phyloP scores from a whole-genome alignment of 2,888 invertebrate species.

The Acheta domesticus region DNA sequence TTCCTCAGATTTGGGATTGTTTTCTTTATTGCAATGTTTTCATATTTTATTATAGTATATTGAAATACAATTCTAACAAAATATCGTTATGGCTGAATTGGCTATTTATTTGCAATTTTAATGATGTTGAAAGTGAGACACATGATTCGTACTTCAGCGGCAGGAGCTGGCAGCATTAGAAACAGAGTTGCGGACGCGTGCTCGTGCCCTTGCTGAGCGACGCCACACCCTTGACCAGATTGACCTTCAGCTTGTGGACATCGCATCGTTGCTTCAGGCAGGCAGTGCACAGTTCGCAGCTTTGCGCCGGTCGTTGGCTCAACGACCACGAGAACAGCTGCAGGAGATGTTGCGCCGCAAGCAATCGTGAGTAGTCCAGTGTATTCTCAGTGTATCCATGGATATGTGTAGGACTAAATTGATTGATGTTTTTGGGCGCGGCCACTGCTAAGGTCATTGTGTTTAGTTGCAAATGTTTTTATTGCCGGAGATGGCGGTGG shows the following conservation, averaged over 20 bases:
- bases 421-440: too few relatives aligned
- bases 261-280: conserved; percentile 49
- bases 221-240: conserved; percentile 66
- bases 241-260: conserved; percentile 64
- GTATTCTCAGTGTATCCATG: not conserved
- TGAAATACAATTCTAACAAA: too few relatives aligned
- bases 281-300: conserved; percentile 43
- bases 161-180: conserved; percentile 69
- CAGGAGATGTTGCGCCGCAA: conserved; percentile 54
- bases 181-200: conserved; percentile 62
- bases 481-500: too few relatives aligned
- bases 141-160: conserved; percentile 53
- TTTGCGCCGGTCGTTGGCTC: conserved; percentile 49
- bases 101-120: not conserved
- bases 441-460: too few relatives aligned
- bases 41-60: too few relatives aligned
- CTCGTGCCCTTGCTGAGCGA: conserved; percentile 59
- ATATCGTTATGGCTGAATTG: too few relatives aligned
- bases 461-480: too few relatives aligned
- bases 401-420: too few relatives aligned
- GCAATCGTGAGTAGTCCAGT: conserved; percentile 47
- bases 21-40: too few relatives aligned
- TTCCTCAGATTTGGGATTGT: too few relatives aligned
- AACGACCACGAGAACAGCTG: conserved; percentile 52
- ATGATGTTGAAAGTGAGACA: not conserved